Conservation (phyloP, 2,113 vertebrate genomes). For the Rhinogobius similis region DNA sequence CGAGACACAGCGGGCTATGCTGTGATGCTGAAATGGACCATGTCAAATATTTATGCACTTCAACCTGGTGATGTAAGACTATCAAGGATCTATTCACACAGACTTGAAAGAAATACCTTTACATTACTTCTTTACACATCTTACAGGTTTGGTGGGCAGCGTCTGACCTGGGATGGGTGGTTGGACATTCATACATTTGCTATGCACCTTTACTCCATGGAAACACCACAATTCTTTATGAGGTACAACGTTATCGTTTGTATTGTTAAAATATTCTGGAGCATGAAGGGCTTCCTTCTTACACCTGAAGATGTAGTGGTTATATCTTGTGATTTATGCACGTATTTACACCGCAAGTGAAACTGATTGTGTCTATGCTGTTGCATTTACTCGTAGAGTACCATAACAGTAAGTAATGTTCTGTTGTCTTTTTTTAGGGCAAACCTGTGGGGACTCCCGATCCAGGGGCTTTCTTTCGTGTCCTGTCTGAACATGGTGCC, state of each 20-base stretch:
- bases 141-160: conserved; percentile 97
- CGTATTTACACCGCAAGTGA: not conserved
- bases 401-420: not conserved
- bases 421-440: conserved; percentile 77
- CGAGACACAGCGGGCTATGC: conserved; percentile 93
- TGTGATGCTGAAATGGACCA: conserved; percentile 97
- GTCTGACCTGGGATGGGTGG: conserved; percentile 97
- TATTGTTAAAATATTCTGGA: not conserved
- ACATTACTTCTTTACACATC: not conserved
- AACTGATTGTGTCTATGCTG: not conserved
- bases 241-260: conserved; percentile 74
- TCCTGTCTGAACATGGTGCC: conserved; percentile 88
- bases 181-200: conserved; percentile 98
- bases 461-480: conserved; percentile 91
- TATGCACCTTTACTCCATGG: conserved; percentile 94
- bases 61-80: conserved; percentile 89
- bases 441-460: conserved; percentile 97
- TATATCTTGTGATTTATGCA: not conserved
- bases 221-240: conserved; percentile 92
- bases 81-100: conserved; percentile 15
- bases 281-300: not conserved
- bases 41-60: conserved; percentile 93
- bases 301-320: too few relatives aligned
- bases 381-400: not conserved
- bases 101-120: not conserved